These are phyloP conservation scores for Anguilla marmorata DNA, from an alignment of 2,797 vertebrate genomes.

Conservation along the genomic window DNA sequence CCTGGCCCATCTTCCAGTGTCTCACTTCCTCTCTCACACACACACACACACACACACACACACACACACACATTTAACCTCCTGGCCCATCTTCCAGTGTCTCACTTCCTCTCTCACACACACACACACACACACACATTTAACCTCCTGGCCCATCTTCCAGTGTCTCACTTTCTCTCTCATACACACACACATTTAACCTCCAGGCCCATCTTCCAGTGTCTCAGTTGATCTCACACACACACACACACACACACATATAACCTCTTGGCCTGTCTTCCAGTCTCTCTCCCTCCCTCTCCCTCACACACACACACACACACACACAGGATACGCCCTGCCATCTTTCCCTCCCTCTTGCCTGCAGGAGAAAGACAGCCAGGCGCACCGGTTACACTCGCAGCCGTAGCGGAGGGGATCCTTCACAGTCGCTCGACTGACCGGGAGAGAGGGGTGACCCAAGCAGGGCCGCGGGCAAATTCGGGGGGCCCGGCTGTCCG, in stretches of 20 bases:
- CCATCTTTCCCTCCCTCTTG: neutral
- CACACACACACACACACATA: slow-evolving; percentile 22
- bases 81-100: neutral
- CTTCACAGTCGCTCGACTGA: neutral
- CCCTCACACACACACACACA: neutral
- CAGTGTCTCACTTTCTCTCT: neutral
- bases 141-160: neutral
- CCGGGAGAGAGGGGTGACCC: neutral
- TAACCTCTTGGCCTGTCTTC: neutral
- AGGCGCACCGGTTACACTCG: neutral
- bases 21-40: neutral
- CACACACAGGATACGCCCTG: neutral
- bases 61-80: neutral
- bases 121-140: no score
- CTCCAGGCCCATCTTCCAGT: neutral
- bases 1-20: neutral
- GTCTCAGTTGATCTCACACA: neutral
- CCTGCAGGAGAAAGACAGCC: neutral
- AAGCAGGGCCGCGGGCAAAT: neutral
- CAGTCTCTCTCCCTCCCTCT: neutral
- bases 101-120: neutral
- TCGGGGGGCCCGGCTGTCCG: neutral
- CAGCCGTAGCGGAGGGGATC: neutral
- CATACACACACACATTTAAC: no score
- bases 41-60: slow-evolving; percentile 22